phyloP scores from a whole-genome alignment of 2,797 vertebrate species.

The Peromyscus eremicus region DNA sequence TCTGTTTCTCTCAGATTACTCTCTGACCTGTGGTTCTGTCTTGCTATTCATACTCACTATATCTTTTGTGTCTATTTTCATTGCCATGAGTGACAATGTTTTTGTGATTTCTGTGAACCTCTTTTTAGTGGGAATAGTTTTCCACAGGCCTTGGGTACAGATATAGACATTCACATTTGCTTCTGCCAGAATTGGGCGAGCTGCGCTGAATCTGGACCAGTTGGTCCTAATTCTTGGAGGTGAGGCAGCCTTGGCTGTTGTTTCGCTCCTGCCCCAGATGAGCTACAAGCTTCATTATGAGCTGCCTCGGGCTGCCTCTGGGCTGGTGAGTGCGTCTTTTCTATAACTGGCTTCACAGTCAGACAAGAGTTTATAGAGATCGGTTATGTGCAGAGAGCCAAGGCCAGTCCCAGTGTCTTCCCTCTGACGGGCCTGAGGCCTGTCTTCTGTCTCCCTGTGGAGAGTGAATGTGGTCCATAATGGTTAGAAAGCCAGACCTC shows the following conservation, averaged over 20 bases:
- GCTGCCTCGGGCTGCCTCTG: not conserved
- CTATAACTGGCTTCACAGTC: constrained; percentile 22
- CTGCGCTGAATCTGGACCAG: not conserved
- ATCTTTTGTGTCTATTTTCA: not conserved
- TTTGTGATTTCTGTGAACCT: not conserved
- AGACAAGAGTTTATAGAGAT: constrained; percentile 25
- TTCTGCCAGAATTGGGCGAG: constrained; percentile 5
- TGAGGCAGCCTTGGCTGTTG: not conserved
- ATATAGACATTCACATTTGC: not conserved
- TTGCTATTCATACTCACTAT: constrained; percentile 9
- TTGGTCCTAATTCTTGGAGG: constrained; percentile 46
- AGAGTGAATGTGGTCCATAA: not conserved
- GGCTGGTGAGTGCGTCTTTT: constrained; percentile 11
- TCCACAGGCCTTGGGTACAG: not conserved
- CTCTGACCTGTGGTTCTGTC: not conserved
- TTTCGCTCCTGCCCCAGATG: not conserved
- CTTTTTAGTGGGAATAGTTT: not conserved
- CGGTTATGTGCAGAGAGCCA: not conserved
- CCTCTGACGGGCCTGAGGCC: not conserved
- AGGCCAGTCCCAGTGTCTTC: not conserved
- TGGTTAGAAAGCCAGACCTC: not conserved
- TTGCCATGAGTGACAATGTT: not conserved
- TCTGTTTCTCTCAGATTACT: constrained; percentile 12
- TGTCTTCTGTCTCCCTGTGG: not conserved
- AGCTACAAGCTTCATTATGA: not conserved